Base-by-base conservation (phyloP, 2,888 invertebrate species). In the Drosophila yooni region DNA sequence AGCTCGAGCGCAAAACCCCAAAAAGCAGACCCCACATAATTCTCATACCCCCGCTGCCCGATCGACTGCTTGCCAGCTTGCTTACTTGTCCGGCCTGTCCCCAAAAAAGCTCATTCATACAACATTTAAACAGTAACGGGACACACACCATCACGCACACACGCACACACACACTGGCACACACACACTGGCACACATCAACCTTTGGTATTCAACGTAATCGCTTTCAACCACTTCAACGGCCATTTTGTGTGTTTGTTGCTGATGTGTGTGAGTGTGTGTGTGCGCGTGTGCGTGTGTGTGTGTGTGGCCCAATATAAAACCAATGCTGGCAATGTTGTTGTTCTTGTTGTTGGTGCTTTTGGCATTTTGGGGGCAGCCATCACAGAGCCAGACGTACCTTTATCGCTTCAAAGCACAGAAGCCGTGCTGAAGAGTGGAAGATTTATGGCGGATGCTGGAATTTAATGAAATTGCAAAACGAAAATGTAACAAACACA, bases 391-490 rank as follows among this genome's bases (percentile, higher is more conserved):
- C 68, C 83, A 83, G 81, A 81, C 76, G 82, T 82, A 86, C 85
- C 85, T 86, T 86, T 86, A 86, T 86, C 85, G 85, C 85, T 87
- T 86, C 89, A 90, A 90, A 87, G 90, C 90, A 90, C 89, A 87
- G 87, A 90, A 87, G 84, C 87, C 88, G 70, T 90, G 91, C 87
- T 90, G 90, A 88, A 91, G 91, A 88, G 91, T 90, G 91, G 88
- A 90, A 92, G 93, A 93, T 93, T 93, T 93, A 93, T 93, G 91
- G 93, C 92, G 93, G 92, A 92, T 93, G 93, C 91, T 93, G 93
- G 93, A 93, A 93, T 93, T 93, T 93, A 92, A 92, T 92, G 92
- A 92, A 92, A 92, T 92, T 92, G 92, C 92, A 92, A 93, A 92
- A 93, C 92, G 92, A 92, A 92, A 93, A 92, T 90, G 90, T 91